These are phyloP conservation scores for Astyanax mexicanus DNA, from an alignment of 2,797 vertebrate species.

Conservation along the genomic window DNA sequence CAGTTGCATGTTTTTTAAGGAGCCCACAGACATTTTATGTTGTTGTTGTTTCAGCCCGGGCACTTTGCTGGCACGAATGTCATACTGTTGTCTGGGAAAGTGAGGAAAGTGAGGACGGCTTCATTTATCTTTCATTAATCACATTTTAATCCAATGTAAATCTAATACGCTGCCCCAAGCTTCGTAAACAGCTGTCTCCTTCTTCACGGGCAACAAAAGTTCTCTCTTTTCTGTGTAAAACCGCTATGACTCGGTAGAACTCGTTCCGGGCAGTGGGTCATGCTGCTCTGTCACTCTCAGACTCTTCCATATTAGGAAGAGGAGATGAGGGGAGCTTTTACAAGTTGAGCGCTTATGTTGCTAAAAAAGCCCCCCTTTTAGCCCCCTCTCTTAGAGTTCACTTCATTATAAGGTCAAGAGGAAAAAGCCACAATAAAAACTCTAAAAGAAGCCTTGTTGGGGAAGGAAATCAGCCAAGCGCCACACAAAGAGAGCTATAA, in stretches of 20 bases:
- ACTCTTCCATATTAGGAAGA: constrained; percentile 81
- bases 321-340: constrained; percentile 59
- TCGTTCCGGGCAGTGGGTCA: constrained; percentile 47
- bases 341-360: constrained; percentile 36
- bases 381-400: neutral
- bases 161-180: constrained; percentile 19
- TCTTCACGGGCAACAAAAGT: constrained; percentile 56
- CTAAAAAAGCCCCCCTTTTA: constrained; percentile 23
- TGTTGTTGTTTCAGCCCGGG: constrained; percentile 21
- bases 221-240: constrained; percentile 48
- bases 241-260: constrained; percentile 57
- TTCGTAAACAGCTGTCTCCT: constrained; percentile 45
- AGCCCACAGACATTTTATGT: constrained; percentile 11
- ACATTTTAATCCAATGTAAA: constrained; percentile 40
- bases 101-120: constrained; percentile 48
- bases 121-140: constrained; percentile 36
- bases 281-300: constrained; percentile 11
- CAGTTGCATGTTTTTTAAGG: constrained; percentile 9
- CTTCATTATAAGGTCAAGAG: constrained; percentile 40
- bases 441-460: constrained; percentile 23
- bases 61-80: neutral
- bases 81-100: neutral
- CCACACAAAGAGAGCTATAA: constrained; percentile 25
- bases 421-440: constrained; percentile 47
- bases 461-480: constrained; percentile 36